Base-by-base conservation (phyloP, 2,113 vertebrate genomes). In the Urocitellus parryii region DNA sequence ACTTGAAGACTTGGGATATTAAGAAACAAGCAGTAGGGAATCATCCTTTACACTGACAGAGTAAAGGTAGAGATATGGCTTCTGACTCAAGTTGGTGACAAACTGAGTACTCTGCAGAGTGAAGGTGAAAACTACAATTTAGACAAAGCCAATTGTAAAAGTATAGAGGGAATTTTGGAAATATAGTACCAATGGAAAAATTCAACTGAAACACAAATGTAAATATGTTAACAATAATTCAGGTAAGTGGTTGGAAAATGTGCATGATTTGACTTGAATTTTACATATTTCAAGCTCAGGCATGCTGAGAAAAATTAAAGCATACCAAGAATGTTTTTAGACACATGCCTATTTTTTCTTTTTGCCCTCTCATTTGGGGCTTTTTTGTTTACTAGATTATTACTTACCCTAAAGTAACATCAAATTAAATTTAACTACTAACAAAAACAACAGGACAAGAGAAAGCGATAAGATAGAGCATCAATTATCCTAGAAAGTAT, bases 321-420 rank as follows among this genome's bases (percentile, higher is more conserved):
- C 42, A 78, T 94, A 95, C 13, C 14, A 81, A 88, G 20, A 77
- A 92, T 73, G 16, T 18, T 78, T 63, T 90, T 76, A 84, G 88
- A 77, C 79, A 48, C 4, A 56, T 87, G 29, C 8, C 5, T 84
- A 32, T 91, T 10, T 76, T 74, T 95, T 81, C 13, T 22, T 45
- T 53, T 39, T 61, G 8, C 11, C 4, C 10, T 86, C 29, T 93
- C 90, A 74, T 88, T 70, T 90, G 45, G 84, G 81, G 13, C 42
- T 56, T 78, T 94, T 95, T 90, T 97, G 77, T 92, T 97, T 90
- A 94, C 51, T 77, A 95, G 61, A 82, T 94, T 97, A 95, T 96
- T 92, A 90, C 67, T 96, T 95, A 96, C 20, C 27, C 56, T 95
- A 96, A 95, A 88, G 81, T 96, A 94, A 95, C 53, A 94, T 97